A percentile compares a stretch with the other conserved stretches of the same genome.
phyloP scores from a whole-genome alignment of 2,888 invertebrate species.

The Lamellibrachia satsuma region DNA sequence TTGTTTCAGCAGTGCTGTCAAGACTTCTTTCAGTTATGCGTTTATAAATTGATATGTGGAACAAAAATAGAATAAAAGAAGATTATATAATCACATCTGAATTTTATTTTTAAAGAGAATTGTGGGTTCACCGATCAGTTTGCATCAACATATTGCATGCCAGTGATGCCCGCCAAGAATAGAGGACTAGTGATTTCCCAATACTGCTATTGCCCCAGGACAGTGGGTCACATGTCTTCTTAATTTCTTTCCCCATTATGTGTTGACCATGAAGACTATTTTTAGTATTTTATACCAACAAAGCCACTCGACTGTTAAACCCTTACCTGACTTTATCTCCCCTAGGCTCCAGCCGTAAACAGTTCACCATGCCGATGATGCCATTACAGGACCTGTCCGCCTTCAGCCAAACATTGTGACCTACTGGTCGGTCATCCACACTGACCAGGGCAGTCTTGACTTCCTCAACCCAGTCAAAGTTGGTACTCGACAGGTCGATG shows the following conservation, averaged over 20 bases:
- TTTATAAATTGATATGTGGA: too few species aligned
- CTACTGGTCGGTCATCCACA: conserved; percentile 69
- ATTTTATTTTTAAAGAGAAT: too few species aligned
- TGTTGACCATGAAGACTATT: not conserved
- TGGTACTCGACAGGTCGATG: conserved; percentile 32
- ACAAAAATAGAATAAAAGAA: too few species aligned
- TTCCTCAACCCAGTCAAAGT: conserved; percentile 77
- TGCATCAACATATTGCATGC: too few species aligned
- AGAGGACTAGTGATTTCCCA: too few species aligned
- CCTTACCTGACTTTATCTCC: conserved; percentile 76
- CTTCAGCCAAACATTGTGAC: conserved; percentile 71
- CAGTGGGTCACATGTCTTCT: too few species aligned
- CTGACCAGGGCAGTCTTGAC: conserved; percentile 76
- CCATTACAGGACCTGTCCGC: conserved; percentile 72
- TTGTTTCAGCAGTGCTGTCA: too few species aligned
- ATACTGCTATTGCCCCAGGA: too few species aligned
- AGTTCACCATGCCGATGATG: conserved; percentile 87
- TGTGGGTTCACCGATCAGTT: too few species aligned
- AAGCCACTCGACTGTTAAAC: not conserved
- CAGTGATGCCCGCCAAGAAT: too few species aligned
- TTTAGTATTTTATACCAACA: not conserved
- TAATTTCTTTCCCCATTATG: not conserved
- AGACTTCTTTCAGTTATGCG: too few species aligned
- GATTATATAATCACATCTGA: too few species aligned
- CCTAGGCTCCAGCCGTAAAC: conserved; percentile 87